Evolutionary conservation across 2,888 invertebrate species (phyloP).

Genomic region (Drosophila paucipuncta): DNA sequence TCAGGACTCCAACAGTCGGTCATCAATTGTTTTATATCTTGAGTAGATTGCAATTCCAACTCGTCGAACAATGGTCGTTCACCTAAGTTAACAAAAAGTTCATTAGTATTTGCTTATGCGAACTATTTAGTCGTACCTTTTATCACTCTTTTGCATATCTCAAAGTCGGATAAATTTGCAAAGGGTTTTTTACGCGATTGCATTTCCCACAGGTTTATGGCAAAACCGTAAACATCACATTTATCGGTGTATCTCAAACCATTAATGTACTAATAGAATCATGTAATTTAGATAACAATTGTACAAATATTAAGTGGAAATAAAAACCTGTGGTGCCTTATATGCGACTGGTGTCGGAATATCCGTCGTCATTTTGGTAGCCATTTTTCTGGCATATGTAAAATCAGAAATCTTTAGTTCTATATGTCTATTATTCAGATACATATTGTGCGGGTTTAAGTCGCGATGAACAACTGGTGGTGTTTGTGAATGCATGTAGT

Average conservation of each 20-base stretch:
- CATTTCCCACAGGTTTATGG: conserved; percentile 50
- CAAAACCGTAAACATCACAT: conserved; percentile 56
- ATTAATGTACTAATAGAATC: conserved; percentile 19
- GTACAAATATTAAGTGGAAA: no score
- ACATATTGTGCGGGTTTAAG: conserved; percentile 42
- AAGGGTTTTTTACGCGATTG: conserved; percentile 44
- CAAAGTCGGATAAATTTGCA: rapidly evolving
- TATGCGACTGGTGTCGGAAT: conserved; percentile 43
- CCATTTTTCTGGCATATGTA: conserved; percentile 23
- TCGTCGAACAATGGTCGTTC: conserved; percentile 27
- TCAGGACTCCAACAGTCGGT: conserved; percentile 35
- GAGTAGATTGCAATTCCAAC: conserved; percentile 13
- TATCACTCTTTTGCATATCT: neutral
- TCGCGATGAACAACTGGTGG: conserved; percentile 55
- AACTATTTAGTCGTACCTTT: conserved; percentile 16
- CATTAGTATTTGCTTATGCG: no score
- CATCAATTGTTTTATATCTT: conserved; percentile 26
- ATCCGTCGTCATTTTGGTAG: conserved; percentile 27
- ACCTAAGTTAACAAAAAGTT: conserved; percentile 16
- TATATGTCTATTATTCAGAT: conserved; percentile 6
- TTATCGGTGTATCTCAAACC: conserved; percentile 25
- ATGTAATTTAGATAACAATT: neutral
- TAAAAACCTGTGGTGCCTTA: conserved; percentile 60
- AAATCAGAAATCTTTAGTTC: conserved; percentile 54
- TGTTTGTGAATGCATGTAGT: conserved; percentile 39